Base-by-base conservation (phyloP, 1,140 invertebrate species). In the Apolygus lucorum region DNA sequence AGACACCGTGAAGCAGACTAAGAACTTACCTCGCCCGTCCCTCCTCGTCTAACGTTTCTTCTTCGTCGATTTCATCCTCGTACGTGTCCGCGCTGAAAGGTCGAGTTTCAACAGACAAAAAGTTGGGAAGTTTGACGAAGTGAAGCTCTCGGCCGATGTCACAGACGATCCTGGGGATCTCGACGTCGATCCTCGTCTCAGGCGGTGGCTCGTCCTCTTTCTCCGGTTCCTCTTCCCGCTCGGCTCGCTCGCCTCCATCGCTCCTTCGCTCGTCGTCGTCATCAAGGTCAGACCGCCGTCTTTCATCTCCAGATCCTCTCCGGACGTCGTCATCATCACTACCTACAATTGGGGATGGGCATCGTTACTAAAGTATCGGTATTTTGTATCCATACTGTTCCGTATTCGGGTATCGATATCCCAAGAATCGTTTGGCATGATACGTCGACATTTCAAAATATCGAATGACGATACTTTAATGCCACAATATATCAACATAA, bases 31-130 rank as follows among this genome's bases (percentile, higher is more conserved):
- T 87, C n/a, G 92, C 91, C 71, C 95, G 81, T 75, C 97, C 97
- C 84, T 99, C 97, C 78, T 99, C 97, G 79, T 99, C 96, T 64
- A 98, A 82, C 0, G 95, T 94, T 81, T 99, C 96, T 79, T 99
- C 96, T 76, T 99, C 97, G 77, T 99, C 96, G 74, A 99, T 95
- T 83, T 99, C 97, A 83, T 99, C 96, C 81, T 99, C 97, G 79
- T 99, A 99, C 0, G 91, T 94, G 70, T 90, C 88, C 0, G 88
- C 85, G 79, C 99, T 96, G 78, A 98, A 99, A 0, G 96, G 96
- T 73, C 96, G 82, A 0, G 91, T 93, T 77, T 95, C 92, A 1
- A 95, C 91, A 0, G 92, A 94, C 72, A 96, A 84, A 77, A 96
- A 96, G 78, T 96, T 96, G 0, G 93, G 93, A 49, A 96, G 76